A percentile compares a stretch with the other conserved stretches of the same genome.
Conservation (phyloP, 2,888 invertebrate species). For the Cosmia trapezina region DNA sequence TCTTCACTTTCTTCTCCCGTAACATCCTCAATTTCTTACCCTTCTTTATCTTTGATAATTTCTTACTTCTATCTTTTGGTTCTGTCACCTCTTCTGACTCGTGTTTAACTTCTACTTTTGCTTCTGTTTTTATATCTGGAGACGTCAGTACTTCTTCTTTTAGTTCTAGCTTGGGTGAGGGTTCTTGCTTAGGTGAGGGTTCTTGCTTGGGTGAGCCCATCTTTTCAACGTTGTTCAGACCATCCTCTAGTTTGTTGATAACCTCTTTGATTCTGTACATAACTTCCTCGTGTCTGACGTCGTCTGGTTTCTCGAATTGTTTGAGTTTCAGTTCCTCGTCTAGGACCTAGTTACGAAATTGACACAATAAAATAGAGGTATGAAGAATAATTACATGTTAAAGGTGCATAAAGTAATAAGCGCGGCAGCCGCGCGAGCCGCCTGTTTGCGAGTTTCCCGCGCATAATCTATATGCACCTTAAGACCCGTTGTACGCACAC, state of each 20-base stretch:
- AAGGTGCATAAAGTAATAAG: not conserved
- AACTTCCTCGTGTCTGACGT: constrained; percentile 78
- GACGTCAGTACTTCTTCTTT: constrained; percentile 61
- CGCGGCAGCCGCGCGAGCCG: not conserved
- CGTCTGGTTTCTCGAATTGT: constrained; percentile 82
- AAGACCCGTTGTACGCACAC: no score
- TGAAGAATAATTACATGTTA: not conserved
- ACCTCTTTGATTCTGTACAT: constrained; percentile 85
- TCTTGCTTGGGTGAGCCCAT: constrained; percentile 67
- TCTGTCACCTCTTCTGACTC: not conserved
- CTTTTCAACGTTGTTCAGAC: constrained; percentile 73
- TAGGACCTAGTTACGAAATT: constrained; percentile 69
- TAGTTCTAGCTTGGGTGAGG: constrained; percentile 66
- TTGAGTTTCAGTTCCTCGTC: constrained; percentile 81
- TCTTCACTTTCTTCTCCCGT: constrained; percentile 77
- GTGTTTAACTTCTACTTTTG: constrained; percentile 23
- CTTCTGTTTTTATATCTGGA: constrained; percentile 18
- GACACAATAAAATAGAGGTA: no score
- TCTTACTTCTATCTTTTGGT: constrained; percentile 66
- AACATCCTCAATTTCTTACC: constrained; percentile 54
- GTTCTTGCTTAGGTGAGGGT: constrained; percentile 66
- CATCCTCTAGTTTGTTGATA: constrained; percentile 83
- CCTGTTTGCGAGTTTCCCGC: not conserved
- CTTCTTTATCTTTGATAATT: constrained; percentile 78
- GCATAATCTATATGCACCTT: constrained; percentile 12